Conservation (phyloP, 2,113 vertebrate genomes). For the Microcebus lehilahytsara region DNA sequence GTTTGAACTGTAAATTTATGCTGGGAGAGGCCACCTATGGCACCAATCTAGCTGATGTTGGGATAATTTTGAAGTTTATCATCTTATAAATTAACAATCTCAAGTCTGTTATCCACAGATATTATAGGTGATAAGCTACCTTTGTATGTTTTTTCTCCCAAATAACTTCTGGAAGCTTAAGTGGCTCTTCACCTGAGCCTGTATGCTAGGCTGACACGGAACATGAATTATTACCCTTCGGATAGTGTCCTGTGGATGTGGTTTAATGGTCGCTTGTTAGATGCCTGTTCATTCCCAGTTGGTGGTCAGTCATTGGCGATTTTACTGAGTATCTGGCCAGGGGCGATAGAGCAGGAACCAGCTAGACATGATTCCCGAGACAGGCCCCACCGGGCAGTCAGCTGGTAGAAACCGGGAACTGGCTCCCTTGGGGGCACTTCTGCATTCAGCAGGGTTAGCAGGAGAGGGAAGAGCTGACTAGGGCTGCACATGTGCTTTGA, state of each 20-base stretch:
- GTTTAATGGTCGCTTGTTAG: neutral
- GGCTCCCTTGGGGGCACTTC: neutral
- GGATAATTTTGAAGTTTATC: neutral
- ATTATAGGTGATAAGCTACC: neutral
- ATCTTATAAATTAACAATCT: neutral
- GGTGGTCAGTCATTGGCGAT: neutral
- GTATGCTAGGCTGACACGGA: neutral
- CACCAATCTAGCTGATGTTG: neutral
- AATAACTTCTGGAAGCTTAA: slow-evolving; percentile 31
- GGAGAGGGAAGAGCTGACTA: neutral
- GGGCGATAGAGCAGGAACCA: neutral
- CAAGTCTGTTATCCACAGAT: neutral
- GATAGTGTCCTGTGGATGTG: slow-evolving; percentile 2
- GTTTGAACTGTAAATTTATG: neutral
- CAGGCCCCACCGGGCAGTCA: neutral
- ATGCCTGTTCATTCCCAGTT: neutral
- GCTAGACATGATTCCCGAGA: neutral
- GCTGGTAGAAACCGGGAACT: neutral
- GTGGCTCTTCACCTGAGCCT: neutral
- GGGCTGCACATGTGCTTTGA: neutral
- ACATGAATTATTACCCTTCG: slow-evolving; percentile 5
- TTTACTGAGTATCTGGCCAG: neutral
- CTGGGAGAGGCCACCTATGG: neutral
- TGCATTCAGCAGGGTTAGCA: neutral
- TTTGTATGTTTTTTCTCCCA: neutral